Percentiles rank a stretch among this genome's conserved stretches.
These are phyloP conservation scores for Brachionus angularis DNA, from an alignment of 1,140 invertebrate species.

Conservation along the genomic window DNA sequence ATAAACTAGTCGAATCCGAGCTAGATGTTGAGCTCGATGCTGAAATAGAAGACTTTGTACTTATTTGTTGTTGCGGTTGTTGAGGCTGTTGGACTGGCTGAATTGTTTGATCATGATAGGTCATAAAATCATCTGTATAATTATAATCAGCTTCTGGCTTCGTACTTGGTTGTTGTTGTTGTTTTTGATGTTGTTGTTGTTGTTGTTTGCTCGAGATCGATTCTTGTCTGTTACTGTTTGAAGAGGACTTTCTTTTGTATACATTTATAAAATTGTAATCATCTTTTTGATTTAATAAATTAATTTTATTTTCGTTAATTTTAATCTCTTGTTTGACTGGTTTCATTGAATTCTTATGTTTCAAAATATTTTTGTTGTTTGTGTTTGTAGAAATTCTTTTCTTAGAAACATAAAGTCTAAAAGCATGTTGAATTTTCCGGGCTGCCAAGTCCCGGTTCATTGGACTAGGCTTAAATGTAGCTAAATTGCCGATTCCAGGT, in stretches of 20 bases:
- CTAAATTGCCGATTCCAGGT: background rate
- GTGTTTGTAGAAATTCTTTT: too few species aligned
- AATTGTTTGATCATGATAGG: constrained; percentile 19
- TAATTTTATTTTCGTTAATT: background rate
- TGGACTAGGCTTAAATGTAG: background rate
- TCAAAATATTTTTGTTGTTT: too few species aligned
- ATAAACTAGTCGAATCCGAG: constrained; percentile 34
- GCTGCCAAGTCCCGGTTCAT: constrained; percentile 21
- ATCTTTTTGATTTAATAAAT: background rate
- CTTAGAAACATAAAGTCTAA: constrained; percentile 13
- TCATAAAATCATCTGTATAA: constrained; percentile 31
- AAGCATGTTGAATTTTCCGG: constrained; percentile 15
- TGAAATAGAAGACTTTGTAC: constrained; percentile 1
- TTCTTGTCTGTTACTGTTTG: too few species aligned
- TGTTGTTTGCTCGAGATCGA: too few species aligned
- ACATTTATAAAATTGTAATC: constrained; percentile 3
- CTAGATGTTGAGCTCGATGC: background rate
- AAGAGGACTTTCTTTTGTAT: constrained; percentile 23
- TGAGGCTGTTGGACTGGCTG: too few species aligned
- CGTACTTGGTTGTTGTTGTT: background rate
- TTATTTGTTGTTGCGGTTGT: too few species aligned
- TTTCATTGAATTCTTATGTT: too few species aligned
- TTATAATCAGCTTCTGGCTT: constrained; percentile 9
- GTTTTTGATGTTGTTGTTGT: too few species aligned
- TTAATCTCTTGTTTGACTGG: too few species aligned